Evolutionary conservation across 2,888 invertebrate species (phyloP), one percentile per base, ranked within the genome.

Genomic region (Listrodromus nycthemerus): DNA sequence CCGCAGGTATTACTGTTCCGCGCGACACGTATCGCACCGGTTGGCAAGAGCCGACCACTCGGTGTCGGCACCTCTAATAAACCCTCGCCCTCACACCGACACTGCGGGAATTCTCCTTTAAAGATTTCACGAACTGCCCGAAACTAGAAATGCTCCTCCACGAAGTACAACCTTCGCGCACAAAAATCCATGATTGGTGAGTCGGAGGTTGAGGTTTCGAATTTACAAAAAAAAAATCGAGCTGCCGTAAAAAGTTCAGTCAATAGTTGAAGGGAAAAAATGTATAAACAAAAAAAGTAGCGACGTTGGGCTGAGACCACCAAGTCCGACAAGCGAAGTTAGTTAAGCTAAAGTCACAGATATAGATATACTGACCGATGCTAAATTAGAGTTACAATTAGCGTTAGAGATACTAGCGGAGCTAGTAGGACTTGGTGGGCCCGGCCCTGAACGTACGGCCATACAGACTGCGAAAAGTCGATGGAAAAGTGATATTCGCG

Each of bases 41-140:
- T 79, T 78, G 83, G 63, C 75, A 79, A 86, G 78, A 82, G 75
- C 10, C 78, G 73, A 83, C 66, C 76, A 63, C 80, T 74, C 71
- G 50, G 61, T 58, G 58, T 37, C 50, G 63, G 27, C n/a, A 24
- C 48, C 33, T 13, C 55, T 67, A 24, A 67, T 69, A 61, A 77
- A 41, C 13, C 61, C 41, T 55, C 55, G 2, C 8, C 5, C 10
- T 67, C 30, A 10, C 13, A 6, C 7, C 27, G 19, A 10, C 2
- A 30, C 41, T 41, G 16, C 33, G 8, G 37, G 55, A 37, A 71
- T 55, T 55, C 24, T 58, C 55, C 58, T 71, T 71, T 16, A 21
- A 55, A 71, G 70, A 37, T 71, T 55, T 19, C 58, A 6, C 70
- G 19, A 21, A 37, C 37, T 37, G 37, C 8, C 16, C 58, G 16